These are phyloP conservation scores for Andrena flavipes DNA, from an alignment of 2,888 invertebrate species.

Conservation along the genomic window DNA sequence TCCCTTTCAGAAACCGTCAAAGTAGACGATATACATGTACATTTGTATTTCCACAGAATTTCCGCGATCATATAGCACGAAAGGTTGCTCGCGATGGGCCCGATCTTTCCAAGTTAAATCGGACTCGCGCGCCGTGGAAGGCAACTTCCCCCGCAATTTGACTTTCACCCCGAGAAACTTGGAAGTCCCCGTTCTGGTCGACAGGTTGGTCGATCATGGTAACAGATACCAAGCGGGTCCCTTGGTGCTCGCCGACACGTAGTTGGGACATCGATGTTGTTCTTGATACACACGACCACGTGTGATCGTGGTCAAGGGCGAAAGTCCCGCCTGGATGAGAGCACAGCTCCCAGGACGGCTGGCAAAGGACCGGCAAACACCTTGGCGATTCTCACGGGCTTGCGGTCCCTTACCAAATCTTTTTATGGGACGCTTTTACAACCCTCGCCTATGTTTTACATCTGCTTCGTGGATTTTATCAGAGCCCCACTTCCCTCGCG, in stretches of 20 bases:
- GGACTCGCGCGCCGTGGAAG: constrained; percentile 19
- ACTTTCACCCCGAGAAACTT: constrained; percentile 36
- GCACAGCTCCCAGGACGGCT: neutral
- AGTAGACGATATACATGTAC: neutral
- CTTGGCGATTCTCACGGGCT: constrained; percentile 11
- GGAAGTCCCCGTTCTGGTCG: constrained; percentile 36
- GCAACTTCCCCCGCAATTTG: constrained; percentile 33
- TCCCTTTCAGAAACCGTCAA: neutral
- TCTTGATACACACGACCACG: constrained; percentile 39
- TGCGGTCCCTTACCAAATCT: neutral
- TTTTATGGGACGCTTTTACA: constrained; percentile 24
- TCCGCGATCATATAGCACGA: neutral
- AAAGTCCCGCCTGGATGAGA: constrained; percentile 50
- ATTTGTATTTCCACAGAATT: neutral
- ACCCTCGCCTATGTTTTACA: constrained; percentile 17
- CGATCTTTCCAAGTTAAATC: constrained; percentile 44
- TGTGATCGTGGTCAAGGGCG: constrained; percentile 50
- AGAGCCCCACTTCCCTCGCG: neutral
- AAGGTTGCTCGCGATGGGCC: neutral
- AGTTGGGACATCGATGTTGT: constrained; percentile 30
- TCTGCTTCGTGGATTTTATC: constrained; percentile 9
- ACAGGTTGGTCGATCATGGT: constrained; percentile 47
- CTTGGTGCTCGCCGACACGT: constrained; percentile 6
- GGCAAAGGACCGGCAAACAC: constrained; percentile 44
- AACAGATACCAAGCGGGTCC: constrained; percentile 1